Base-by-base conservation (phyloP, 2,888 invertebrate genomes). In the Eulithis prunata region DNA sequence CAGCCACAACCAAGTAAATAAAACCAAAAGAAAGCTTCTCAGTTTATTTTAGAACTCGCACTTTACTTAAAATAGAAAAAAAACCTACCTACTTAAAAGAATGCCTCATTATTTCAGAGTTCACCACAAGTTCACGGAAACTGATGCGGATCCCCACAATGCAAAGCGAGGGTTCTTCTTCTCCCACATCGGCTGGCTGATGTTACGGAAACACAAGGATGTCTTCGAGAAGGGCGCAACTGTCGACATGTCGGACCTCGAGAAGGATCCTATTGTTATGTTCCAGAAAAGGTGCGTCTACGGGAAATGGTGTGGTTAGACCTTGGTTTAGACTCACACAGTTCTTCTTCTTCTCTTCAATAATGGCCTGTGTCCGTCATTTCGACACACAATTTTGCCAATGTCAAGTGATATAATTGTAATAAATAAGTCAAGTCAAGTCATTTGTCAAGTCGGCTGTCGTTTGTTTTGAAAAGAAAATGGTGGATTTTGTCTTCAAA, bases 161-260 rank as follows among this genome's bases (percentile, higher is more conserved):
- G 95, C 97, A 0, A 94, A 94, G 45, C 94, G 98, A 68, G 99
- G 99, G 0, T 98, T 99, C 93, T 98, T 99, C 94, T 99, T 98
- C 90, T 96, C 98, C 0, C 99, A 99, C 86, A 96, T 98, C 83
- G 99, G 99, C 21, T 99, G 99, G 99, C 91, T 99, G 72, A 94
- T 98, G 93, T 90, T 96, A 57, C 95, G 95, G 70, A 99, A 99
- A 84, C 98, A 98, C 84, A 96, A 96, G 49, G 97, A 97, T 69
- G 98, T 99, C n/a, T 95, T 95, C 73, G 94, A 88, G 46, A 98
- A 97, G 83, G 98, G 98, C 47, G 96, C 96, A 70, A 91, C 94
- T 10, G 94, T 99, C 8, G 98, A 98, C 83, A 95, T 98, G 95
- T 96, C 95, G n/a, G 99, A 99, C 84, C 90, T 99, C 55, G 95